Evolutionary conservation across 2,888 invertebrate genomes (phyloP), one percentile per base, ranked within the genome.

Genomic region (Brachyptera putata): DNA sequence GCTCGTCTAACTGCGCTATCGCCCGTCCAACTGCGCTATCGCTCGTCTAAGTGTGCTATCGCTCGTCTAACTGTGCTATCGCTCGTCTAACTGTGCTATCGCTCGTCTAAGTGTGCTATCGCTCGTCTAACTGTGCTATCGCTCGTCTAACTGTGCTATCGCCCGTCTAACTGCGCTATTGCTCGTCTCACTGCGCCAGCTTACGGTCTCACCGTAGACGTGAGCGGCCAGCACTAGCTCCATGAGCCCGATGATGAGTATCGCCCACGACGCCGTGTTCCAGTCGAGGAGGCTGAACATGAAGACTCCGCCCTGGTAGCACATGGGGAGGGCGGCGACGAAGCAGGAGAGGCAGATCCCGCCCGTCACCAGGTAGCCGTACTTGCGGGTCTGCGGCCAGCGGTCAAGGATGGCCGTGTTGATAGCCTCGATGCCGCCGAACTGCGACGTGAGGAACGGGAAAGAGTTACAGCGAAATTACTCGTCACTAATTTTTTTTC

Each of bases 261-360:
- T 84, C 16, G 87, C 87, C 84, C 87, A 88, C 1, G 86, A 85
- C 9, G 87, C 87, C 0, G 86, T 86, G 72, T 88, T 87, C 84
- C 86, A 86, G 73, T 89, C 87, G 74, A 88, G 78, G 57, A 89
- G 70, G 4, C 86, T 85, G 70, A 89, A 84, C 65, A 89, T 73
- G 69, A 84, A 89, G 59, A 89, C 83, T 11, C 88, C 88, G 3
- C 86, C 87, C 67, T 84, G 79, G 70, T 85, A 87, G 70, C 89
- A 85, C 84, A 91, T 86, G 25, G 89, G 85, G 36, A 91, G 69
- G 0, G 85, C 90, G 43, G 86, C 75, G 11, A 88, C 65, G 73
- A 86, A 90, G 68, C 86, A 84, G 1, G 74, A 67, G 41, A 79
- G 69, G 72, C 90, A 89, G n/a, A 86, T 84, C 21, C 73, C 75